A percentile compares a stretch with the other conserved stretches of the same genome.
Evolutionary conservation across 1,140 invertebrate species (phyloP).

Genomic region (Drosophila santomea): DNA sequence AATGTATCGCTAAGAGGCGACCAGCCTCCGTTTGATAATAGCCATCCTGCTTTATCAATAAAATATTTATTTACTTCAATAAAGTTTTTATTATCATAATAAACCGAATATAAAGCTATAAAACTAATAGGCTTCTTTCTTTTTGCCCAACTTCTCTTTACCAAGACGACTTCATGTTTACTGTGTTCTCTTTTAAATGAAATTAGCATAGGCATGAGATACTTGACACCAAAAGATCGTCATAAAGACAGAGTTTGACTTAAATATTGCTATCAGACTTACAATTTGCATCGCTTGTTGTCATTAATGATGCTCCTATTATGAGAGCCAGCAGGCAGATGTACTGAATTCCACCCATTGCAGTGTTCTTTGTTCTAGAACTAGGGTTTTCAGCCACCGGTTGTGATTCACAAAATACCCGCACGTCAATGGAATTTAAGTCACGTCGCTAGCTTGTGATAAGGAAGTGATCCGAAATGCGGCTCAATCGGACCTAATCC

Average conservation of each 20-base stretch:
- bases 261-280: conserved; percentile 28
- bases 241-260: too few species aligned
- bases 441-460: conserved; percentile 54
- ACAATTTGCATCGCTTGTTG: conserved; percentile 31
- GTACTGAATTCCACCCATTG: conserved; percentile 39
- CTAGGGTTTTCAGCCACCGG: conserved; percentile 11
- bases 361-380: conserved; percentile 43
- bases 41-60: background rate
- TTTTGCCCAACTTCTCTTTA: background rate
- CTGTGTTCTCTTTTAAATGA: background rate
- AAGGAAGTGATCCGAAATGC: conserved; percentile 49
- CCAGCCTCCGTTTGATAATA: background rate
- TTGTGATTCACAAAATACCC: conserved; percentile 39
- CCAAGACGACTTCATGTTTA: too few species aligned
- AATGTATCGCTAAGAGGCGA: background rate
- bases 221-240: background rate
- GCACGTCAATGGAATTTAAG: conserved; percentile 39
- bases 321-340: conserved; percentile 43
- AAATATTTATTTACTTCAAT: background rate
- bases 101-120: background rate
- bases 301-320: conserved; percentile 26
- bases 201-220: conserved; percentile 8
- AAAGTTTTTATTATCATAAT: conserved; percentile 11
- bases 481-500: conserved; percentile 16
- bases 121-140: background rate